A percentile compares a stretch with the other conserved stretches of the same genome.
Conservation (phyloP, 1,140 invertebrate genomes). For the Drosophila nannoptera region DNA sequence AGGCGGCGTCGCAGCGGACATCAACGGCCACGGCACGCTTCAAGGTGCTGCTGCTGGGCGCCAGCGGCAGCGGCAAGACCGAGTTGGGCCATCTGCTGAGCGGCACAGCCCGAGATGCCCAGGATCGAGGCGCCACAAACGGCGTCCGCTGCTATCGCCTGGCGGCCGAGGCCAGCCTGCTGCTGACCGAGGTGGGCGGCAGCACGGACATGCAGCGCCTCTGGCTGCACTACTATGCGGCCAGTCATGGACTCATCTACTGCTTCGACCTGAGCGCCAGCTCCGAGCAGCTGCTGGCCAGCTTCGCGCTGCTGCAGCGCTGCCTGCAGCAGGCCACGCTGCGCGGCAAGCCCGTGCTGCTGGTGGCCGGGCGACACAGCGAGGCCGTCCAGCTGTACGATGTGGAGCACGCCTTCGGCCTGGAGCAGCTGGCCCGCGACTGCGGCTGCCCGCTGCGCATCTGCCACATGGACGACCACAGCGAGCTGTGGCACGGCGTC, state of each 20-base stretch:
- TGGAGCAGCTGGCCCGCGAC: conserved; percentile 49
- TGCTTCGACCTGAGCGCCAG: conserved; percentile 59
- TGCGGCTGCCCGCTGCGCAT: conserved; percentile 51
- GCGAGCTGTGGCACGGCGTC: conserved; percentile 31
- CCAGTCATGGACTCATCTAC: conserved; percentile 60
- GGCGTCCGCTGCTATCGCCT: conserved; percentile 59
- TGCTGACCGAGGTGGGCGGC: conserved; percentile 69
- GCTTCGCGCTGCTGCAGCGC: conserved; percentile 41
- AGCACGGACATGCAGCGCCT: conserved; percentile 71
- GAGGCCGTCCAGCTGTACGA: conserved; percentile 70
- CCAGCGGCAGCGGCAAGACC: conserved; percentile 64
- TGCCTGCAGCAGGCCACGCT: conserved; percentile 46
- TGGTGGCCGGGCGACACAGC: conserved; percentile 54
- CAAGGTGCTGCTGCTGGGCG: conserved; percentile 64
- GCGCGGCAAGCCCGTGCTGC: conserved; percentile 59
- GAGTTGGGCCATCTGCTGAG: conserved; percentile 57
- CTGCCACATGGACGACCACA: conserved; percentile 39
- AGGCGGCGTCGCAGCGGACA: neutral
- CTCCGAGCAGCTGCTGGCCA: conserved; percentile 29
- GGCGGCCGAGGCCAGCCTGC: neutral
- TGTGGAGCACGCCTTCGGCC: conserved; percentile 59
- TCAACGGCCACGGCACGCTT: conserved; percentile 29
- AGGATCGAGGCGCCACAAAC: conserved; percentile 57
- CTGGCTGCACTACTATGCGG: conserved; percentile 66
- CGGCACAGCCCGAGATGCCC: conserved; percentile 10